Conservation (phyloP, 2,113 vertebrate species). For the Arvicanthis niloticus region DNA sequence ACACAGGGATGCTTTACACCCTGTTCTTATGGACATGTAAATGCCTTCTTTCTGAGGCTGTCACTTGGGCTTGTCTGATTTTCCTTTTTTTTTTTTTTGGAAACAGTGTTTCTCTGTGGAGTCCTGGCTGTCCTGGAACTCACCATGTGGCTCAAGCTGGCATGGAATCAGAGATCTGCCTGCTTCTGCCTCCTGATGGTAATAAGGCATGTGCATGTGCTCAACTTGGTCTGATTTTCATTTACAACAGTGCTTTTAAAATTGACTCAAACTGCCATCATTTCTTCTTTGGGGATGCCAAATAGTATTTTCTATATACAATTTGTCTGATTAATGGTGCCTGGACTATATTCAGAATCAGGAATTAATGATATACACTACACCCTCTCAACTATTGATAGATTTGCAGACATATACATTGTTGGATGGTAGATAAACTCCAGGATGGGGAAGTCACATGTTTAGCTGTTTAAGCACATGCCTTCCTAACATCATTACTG, state of each 20-base stretch:
- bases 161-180: neutral
- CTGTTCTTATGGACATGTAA: neutral
- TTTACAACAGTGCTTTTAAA: neutral
- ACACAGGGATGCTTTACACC: neutral
- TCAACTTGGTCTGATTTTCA: neutral
- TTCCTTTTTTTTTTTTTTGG: neutral
- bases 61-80: neutral
- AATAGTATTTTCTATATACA: neutral
- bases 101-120: neutral
- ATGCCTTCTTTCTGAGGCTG: fast-evolving
- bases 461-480: neutral
- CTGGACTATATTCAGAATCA: neutral
- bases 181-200: neutral
- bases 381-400: neutral
- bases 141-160: neutral
- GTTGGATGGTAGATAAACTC: neutral
- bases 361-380: neutral
- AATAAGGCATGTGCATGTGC: neutral
- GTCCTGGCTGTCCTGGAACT: neutral
- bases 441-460: neutral
- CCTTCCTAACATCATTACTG: fast-evolving
- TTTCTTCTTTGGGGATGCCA: neutral
- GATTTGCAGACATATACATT: fast-evolving
- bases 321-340: neutral
- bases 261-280: neutral